A percentile compares a stretch with the other conserved stretches of the same genome.
Conservation (phyloP, 2,888 invertebrate genomes). For the Dynastes grantii region DNA sequence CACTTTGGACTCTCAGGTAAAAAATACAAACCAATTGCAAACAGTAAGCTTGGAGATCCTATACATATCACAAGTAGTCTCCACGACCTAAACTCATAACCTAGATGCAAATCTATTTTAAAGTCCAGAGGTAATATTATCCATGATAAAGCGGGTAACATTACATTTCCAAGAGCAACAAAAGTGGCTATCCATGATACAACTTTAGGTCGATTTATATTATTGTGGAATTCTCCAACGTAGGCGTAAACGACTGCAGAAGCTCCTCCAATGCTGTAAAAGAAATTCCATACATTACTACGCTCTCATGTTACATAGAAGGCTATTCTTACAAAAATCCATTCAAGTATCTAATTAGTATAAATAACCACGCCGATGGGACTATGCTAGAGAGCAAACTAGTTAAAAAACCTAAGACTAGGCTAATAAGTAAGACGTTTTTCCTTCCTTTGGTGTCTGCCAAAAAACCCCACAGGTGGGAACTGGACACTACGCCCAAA, state of each 20-base stretch:
- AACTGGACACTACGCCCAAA: conserved; percentile 76
- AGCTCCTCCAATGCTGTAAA: conserved; percentile 69
- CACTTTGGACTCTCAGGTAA: conserved; percentile 70
- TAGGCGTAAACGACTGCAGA: conserved; percentile 73
- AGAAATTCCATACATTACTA: not conserved
- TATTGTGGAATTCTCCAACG: conserved; percentile 72
- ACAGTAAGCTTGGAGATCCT: conserved; percentile 65
- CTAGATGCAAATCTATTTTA: conserved; percentile 68
- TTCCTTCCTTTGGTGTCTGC: conserved; percentile 74
- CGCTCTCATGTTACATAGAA: not conserved
- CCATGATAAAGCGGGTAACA: conserved; percentile 68
- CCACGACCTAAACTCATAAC: conserved; percentile 67
- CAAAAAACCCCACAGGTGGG: conserved; percentile 75
- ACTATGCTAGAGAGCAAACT: conserved; percentile 73
- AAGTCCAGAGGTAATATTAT: conserved; percentile 63
- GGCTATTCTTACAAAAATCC: conserved; percentile 71
- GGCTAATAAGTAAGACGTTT: conserved; percentile 70
- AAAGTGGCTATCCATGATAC: conserved; percentile 68
- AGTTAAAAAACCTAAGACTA: conserved; percentile 70
- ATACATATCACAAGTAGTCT: conserved; percentile 66
- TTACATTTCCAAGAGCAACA: conserved; percentile 67
- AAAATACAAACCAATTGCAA: conserved; percentile 61
- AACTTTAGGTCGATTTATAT: conserved; percentile 69
- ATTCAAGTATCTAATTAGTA: conserved; percentile 72
- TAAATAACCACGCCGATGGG: conserved; percentile 72